Conservation (phyloP, 2,797 vertebrate species). For the Darevskia mixta region DNA sequence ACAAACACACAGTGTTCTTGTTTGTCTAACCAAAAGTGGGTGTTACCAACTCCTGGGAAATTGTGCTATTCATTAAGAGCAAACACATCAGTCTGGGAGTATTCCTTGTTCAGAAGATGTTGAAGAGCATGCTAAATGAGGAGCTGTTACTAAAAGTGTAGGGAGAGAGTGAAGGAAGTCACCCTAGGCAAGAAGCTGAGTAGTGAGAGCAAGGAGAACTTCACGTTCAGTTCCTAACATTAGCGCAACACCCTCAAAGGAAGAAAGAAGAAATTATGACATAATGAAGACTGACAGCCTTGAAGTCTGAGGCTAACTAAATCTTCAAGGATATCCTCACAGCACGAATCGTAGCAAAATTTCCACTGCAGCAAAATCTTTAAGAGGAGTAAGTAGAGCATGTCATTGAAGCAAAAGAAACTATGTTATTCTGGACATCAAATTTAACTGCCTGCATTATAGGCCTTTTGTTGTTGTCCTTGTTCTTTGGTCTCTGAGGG, state of each 20-base stretch:
- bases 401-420: constrained; percentile 15
- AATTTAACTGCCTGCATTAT: neutral
- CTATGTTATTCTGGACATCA: constrained; percentile 18
- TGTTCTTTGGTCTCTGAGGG: neutral
- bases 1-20: neutral
- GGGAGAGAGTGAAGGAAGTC: neutral
- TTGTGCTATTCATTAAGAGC: neutral
- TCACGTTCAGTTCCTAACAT: constrained; percentile 40
- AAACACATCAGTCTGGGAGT: neutral
- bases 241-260: constrained; percentile 7
- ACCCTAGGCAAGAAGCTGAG: constrained; percentile 13
- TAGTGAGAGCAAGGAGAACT: constrained; percentile 17
- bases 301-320: constrained; percentile 18
- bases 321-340: constrained; percentile 26
- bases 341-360: constrained; percentile 18
- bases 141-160: constrained; percentile 27
- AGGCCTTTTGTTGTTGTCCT: neutral
- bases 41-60: neutral
- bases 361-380: constrained; percentile 23
- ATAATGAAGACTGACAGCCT: constrained; percentile 51
- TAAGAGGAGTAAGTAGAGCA: constrained; percentile 36
- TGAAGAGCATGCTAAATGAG: constrained; percentile 18
- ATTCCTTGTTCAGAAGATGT: constrained; percentile 29
- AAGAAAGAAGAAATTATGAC: constrained; percentile 27
- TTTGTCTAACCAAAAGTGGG: neutral